Conservation (phyloP, 2,888 invertebrate genomes). For the Watsonalla binaria region DNA sequence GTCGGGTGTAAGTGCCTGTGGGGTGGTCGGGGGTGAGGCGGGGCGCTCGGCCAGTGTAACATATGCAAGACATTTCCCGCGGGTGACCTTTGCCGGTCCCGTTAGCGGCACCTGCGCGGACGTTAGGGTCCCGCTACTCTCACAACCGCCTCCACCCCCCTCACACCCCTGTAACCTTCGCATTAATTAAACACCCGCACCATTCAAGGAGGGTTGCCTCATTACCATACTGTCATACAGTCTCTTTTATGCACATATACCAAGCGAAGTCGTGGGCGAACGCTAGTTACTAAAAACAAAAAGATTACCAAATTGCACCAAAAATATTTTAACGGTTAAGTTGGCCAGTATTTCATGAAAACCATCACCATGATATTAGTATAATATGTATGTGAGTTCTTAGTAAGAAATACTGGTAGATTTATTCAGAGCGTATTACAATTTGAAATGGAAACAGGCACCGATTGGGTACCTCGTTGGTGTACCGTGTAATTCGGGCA, state of each 20-base stretch:
- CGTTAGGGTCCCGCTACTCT: constrained; percentile 56
- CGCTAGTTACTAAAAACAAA: too few relatives aligned
- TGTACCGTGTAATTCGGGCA: constrained; percentile 10
- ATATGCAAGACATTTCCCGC: constrained; percentile 6
- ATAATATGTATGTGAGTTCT: too few relatives aligned
- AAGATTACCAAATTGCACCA: too few relatives aligned
- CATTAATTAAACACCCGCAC: not conserved
- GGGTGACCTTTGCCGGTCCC: constrained; percentile 62
- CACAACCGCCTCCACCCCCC: constrained; percentile 6
- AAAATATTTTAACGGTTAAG: too few relatives aligned
- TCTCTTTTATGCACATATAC: constrained; percentile 4
- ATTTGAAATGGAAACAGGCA: constrained; percentile 6
- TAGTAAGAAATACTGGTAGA: too few relatives aligned
- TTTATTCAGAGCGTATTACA: too few relatives aligned
- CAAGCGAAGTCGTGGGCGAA: too few relatives aligned
- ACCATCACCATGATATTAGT: too few relatives aligned
- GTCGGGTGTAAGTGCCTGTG: too few relatives aligned
- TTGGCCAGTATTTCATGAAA: too few relatives aligned
- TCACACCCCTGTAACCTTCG: not conserved
- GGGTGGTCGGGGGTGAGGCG: constrained; percentile 6
- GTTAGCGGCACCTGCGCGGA: constrained; percentile 53
- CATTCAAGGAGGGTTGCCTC: not conserved
- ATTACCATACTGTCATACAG: constrained; percentile 4
- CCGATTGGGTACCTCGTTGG: constrained; percentile 7
- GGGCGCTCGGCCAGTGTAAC: constrained; percentile 1